Evolutionary conservation across 2,888 invertebrate species (phyloP).

Genomic region (Dryocosmus kuriphilus): DNA sequence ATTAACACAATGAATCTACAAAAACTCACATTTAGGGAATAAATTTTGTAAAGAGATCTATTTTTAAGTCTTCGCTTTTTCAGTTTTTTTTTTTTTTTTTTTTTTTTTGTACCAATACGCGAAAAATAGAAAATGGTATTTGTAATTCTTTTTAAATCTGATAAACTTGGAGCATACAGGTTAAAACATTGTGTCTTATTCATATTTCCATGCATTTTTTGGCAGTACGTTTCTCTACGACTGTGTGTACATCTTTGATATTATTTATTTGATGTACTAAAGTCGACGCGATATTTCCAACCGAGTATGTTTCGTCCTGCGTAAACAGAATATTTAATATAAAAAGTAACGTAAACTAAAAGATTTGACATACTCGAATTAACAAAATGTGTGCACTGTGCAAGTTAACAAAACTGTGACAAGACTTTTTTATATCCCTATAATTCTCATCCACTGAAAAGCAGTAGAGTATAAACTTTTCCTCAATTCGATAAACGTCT

Average conservation of each 20-base stretch:
- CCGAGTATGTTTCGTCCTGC: conserved; percentile 30
- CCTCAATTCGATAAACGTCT: neutral
- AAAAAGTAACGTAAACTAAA: conserved; percentile 33
- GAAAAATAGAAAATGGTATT: conserved; percentile 55
- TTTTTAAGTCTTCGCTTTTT: conserved; percentile 46
- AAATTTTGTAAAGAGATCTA: conserved; percentile 47
- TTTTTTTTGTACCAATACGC: conserved; percentile 55
- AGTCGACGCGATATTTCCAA: conserved; percentile 24
- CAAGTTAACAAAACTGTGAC: conserved; percentile 37
- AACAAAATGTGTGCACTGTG: conserved; percentile 29
- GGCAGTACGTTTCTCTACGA: conserved; percentile 47
- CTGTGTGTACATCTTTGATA: conserved; percentile 4
- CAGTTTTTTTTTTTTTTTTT: too few relatives aligned
- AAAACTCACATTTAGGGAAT: conserved; percentile 58
- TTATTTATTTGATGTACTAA: neutral
- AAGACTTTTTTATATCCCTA: conserved; percentile 28
- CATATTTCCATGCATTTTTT: conserved; percentile 77
- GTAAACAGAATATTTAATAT: conserved; percentile 22
- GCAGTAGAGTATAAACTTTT: too few relatives aligned
- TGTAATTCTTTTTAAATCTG: conserved; percentile 43
- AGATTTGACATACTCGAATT: conserved; percentile 28
- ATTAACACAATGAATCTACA: too few relatives aligned
- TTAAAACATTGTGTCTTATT: conserved; percentile 66
- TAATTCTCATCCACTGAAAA: conserved; percentile 2
- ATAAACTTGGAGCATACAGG: conserved; percentile 8